Evolutionary conservation across 92 coral and sea anemone genomes (phyloP).

Genomic region (Meandrina meandrites): DNA sequence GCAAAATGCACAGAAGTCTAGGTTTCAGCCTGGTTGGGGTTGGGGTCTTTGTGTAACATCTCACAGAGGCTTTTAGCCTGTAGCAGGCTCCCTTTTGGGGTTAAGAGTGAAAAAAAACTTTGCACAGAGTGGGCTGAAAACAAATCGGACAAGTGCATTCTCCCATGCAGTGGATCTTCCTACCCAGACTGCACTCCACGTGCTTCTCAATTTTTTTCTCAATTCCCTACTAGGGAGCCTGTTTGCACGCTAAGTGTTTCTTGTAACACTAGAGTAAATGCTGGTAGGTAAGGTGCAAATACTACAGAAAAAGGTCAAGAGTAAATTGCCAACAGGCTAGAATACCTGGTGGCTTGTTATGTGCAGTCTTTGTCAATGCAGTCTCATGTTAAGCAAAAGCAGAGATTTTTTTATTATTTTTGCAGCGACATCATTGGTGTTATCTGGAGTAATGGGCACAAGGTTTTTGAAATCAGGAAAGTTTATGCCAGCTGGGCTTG

Average conservation of each 20-base stretch:
- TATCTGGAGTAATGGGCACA: constrained; percentile 93
- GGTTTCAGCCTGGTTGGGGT: background rate
- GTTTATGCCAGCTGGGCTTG: constrained; percentile 98
- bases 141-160: too few relatives aligned
- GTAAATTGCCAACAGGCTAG: background rate
- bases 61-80: too few relatives aligned
- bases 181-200: too few relatives aligned
- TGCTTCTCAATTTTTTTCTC: too few relatives aligned
- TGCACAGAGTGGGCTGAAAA: too few relatives aligned
- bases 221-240: too few relatives aligned
- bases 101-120: too few relatives aligned
- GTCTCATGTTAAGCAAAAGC: background rate
- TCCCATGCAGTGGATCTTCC: too few relatives aligned
- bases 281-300: background rate
- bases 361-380: background rate
- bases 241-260: too few relatives aligned
- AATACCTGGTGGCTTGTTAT: too few relatives aligned
- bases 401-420: background rate
- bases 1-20: background rate
- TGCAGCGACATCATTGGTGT: constrained; percentile 82
- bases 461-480: constrained; percentile 86
- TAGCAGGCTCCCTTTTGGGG: too few relatives aligned
- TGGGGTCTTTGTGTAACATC: background rate
- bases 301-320: background rate
- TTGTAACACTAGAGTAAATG: too few relatives aligned